Base-by-base conservation (phyloP, 2,113 vertebrate genomes). In the Gymnocephalus cernua region DNA sequence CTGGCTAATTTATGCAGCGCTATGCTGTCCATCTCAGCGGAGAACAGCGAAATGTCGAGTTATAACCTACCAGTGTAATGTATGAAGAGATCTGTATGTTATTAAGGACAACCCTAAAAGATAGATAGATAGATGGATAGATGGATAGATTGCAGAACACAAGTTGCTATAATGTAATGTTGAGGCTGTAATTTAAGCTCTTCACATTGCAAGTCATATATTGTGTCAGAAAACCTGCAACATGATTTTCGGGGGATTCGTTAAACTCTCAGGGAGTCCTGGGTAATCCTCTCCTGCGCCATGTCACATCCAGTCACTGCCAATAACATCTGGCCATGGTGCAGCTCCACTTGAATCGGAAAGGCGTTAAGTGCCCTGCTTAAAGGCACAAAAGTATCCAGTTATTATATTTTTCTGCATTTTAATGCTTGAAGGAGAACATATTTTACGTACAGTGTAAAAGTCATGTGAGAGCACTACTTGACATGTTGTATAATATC, bases 221-320 rank as follows among this genome's bases (percentile, higher is more conserved):
- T 56, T 78, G 64, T 63, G 50, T 62, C 68, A 81, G 50, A 68
- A 58, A 68, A 64, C 25, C 65, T n/a, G 44, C 15, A 67, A 29
- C 47, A 23, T 53, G 63, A 41, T 44, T 79, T 76, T n/a, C n/a
- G n/a, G n/a, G n/a, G n/a, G n/a, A 56, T 80, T 85, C 56, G 27
- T 77, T 70, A 45, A 82, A 84, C 79, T 73, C 69, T 41, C 72
- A 41, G 47, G 50, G 74, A 82, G 88, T 80, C 73, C 57, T 66
- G 53, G 65, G 61, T 86, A 81, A 83, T 77, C 79, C 29, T 62
- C 58, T 68, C 38, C 56, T 64, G 50, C 57, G 23, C 68, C 56
- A 53, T 61, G 23, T 84, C 59, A 62, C 47, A 53, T 72, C 69
- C 65, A 82, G 18, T 77, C 48, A 67, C 48, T 63, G 57, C 32